Evolutionary conservation across 2,888 invertebrate genomes (phyloP).

Genomic region (Seira ritae): DNA sequence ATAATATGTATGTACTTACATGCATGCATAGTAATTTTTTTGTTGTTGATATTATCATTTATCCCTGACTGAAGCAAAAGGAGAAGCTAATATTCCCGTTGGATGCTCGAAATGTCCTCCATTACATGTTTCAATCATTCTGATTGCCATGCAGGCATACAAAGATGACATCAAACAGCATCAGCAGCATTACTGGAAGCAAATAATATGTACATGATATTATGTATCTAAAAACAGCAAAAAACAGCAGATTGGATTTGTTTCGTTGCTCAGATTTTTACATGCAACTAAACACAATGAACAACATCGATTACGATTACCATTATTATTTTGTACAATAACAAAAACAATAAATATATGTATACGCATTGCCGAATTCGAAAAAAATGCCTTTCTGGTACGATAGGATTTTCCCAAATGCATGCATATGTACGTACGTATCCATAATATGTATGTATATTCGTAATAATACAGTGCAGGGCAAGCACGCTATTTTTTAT

Average conservation of each 20-base stretch:
- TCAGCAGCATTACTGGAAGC: slow-evolving; percentile 21
- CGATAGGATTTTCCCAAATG: not conserved
- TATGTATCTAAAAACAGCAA: not conserved
- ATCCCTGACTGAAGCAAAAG: not conserved
- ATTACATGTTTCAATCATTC: slow-evolving; percentile 47
- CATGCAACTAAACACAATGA: slow-evolving; percentile 36
- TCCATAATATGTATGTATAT: no score
- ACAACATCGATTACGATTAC: slow-evolving; percentile 42
- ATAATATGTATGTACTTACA: not conserved
- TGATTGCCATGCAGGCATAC: slow-evolving; percentile 34
- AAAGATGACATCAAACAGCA: slow-evolving; percentile 36
- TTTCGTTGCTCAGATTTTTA: slow-evolving; percentile 26
- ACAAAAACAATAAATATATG: slow-evolving; percentile 25
- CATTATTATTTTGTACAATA: slow-evolving; percentile 22
- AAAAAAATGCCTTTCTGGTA: not conserved
- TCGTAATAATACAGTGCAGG: no score
- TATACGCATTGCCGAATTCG: no score
- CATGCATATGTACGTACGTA: slow-evolving; percentile 18
- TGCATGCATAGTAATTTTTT: no score
- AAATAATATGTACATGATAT: no score
- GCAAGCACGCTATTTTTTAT: not conserved
- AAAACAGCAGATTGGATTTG: slow-evolving; percentile 51
- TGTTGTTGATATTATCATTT: no score
- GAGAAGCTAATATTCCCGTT: slow-evolving; percentile 53
- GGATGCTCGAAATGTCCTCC: slow-evolving; percentile 29